phyloP scores from a whole-genome alignment of 2,113 vertebrate genomes.

The Nothoprocta pentlandii region DNA sequence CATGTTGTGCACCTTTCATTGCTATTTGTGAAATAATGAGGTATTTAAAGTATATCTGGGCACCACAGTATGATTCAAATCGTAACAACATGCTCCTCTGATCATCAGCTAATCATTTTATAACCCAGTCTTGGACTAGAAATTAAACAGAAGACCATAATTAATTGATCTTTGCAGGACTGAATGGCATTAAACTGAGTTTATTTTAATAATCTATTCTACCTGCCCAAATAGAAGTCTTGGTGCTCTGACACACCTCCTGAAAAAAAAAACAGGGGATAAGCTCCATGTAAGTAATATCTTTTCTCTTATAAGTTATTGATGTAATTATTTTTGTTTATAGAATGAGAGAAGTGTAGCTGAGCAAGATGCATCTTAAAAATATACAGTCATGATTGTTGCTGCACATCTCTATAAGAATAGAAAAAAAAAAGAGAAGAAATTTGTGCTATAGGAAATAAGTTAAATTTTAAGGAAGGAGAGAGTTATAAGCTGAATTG shows the following conservation, averaged over 20 bases:
- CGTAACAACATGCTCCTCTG: background rate
- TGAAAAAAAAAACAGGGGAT: constrained; percentile 14
- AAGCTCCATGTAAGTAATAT: background rate
- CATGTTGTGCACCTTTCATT: background rate
- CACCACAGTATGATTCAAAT: background rate
- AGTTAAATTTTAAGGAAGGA: background rate
- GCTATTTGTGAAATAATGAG: background rate
- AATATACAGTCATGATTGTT: background rate
- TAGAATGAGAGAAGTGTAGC: background rate
- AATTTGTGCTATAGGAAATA: background rate
- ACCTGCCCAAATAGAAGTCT: constrained; percentile 41
- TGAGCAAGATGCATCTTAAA: constrained; percentile 13
- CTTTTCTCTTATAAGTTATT: background rate
- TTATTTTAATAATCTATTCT: constrained; percentile 50
- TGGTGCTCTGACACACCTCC: constrained; percentile 7
- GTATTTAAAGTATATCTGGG: background rate
- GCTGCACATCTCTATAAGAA: background rate
- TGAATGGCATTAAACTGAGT: constrained; percentile 41
- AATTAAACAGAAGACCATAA: constrained; percentile 35
- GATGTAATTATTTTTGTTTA: constrained; percentile 24
- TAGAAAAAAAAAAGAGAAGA: background rate
- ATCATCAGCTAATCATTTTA: constrained; percentile 7
- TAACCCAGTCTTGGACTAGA: background rate
- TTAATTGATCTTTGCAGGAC: constrained; percentile 53
- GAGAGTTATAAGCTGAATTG: background rate